phyloP scores from a whole-genome alignment of 1,140 invertebrate species.

The Scylla paramamosain region DNA sequence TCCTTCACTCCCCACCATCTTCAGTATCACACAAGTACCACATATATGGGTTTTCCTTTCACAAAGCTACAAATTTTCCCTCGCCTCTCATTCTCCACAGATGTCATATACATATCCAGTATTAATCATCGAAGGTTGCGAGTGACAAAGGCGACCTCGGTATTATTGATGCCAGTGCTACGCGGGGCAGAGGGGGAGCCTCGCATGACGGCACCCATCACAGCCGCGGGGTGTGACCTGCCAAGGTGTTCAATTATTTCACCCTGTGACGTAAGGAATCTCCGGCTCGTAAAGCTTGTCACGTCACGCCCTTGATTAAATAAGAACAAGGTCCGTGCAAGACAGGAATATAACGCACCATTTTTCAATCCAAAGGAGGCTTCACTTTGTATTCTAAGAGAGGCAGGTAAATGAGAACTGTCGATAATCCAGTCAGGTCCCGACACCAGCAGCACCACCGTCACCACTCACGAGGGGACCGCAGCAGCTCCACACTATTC shows the following conservation, averaged over 20 bases:
- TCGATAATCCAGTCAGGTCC: neutral
- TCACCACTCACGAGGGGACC: neutral
- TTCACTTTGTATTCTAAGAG: neutral
- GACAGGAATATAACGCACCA: neutral
- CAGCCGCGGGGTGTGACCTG: neutral
- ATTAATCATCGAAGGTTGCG: neutral
- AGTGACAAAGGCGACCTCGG: neutral
- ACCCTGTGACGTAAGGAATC: neutral
- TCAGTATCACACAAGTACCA: neutral
- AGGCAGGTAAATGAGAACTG: neutral
- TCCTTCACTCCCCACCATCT: neutral
- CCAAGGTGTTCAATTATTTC: constrained; percentile 4
- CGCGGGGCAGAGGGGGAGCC: neutral
- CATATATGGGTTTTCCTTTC: neutral
- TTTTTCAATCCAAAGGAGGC: neutral
- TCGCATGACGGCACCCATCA: neutral
- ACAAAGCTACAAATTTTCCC: neutral
- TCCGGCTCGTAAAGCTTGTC: neutral
- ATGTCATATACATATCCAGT: neutral
- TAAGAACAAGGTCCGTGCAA: neutral
- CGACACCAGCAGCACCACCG: neutral
- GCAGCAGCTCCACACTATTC: constrained; percentile 43
- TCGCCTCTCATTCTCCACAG: neutral
- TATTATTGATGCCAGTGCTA: neutral
- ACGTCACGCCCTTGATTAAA: neutral